phyloP scores from a whole-genome alignment of 2,888 invertebrate genomes.

The Graphium colonna region DNA sequence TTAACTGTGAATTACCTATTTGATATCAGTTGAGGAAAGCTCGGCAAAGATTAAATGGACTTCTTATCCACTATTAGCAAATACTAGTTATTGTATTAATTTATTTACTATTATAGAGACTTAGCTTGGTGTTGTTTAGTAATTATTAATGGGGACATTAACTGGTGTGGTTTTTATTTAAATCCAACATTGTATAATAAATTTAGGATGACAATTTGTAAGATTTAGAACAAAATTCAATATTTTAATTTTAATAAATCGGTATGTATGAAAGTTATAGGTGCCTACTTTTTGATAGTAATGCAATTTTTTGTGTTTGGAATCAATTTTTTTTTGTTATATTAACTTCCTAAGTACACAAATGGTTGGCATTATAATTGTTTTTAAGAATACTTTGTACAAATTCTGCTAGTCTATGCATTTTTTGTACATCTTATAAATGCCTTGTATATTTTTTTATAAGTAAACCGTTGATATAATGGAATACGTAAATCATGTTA shows the following conservation, averaged over 20 bases:
- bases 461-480: background rate
- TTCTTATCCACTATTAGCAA: no score
- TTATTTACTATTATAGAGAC: background rate
- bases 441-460: slow-evolving; percentile 13
- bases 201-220: background rate
- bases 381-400: slow-evolving; percentile 31
- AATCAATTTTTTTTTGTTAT: background rate
- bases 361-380: background rate
- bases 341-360: slow-evolving; percentile 13
- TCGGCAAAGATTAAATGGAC: no score
- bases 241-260: slow-evolving; percentile 25
- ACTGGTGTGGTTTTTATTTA: background rate
- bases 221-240: slow-evolving; percentile 8
- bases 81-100: background rate
- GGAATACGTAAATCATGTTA: slow-evolving; percentile 16
- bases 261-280: no score
- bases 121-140: background rate
- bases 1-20: background rate
- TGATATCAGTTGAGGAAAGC: background rate
- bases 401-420: slow-evolving; percentile 37
- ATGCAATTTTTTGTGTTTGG: background rate
- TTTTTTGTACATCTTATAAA: slow-evolving; percentile 29
- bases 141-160: slow-evolving; percentile 1
- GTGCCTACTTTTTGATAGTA: slow-evolving; percentile 8
- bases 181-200: background rate